Conservation (phyloP, 2,888 invertebrate genomes). For the Brenthis ino region DNA sequence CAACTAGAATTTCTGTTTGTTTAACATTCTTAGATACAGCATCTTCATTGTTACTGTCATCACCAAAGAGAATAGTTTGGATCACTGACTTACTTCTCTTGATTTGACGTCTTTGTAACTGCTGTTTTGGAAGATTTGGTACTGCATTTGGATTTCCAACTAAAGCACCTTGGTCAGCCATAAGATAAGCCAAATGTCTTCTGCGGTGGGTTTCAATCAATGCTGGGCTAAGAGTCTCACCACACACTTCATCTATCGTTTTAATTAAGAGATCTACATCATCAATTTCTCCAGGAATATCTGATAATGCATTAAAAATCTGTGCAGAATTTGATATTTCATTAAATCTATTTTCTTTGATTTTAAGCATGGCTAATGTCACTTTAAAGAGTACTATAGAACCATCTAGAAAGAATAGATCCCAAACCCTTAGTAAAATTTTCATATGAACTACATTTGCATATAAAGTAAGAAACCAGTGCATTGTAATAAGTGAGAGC, state of each 20-base stretch:
- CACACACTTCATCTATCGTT: conserved; percentile 86
- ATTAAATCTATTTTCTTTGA: conserved; percentile 88
- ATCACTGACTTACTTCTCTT: conserved; percentile 95
- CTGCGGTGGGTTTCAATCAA: conserved; percentile 94
- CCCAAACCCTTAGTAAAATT: conserved; percentile 96
- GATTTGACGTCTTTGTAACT: conserved; percentile 92
- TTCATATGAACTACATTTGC: conserved; percentile 98
- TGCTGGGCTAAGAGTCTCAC: conserved; percentile 91
- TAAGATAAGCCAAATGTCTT: conserved; percentile 95
- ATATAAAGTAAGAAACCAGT: conserved; percentile 98
- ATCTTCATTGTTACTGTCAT: conserved; percentile 89
- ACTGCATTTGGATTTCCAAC: conserved; percentile 95
- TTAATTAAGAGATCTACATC: conserved; percentile 94
- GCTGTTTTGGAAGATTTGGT: conserved; percentile 96
- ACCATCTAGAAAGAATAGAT: conserved; percentile 97
- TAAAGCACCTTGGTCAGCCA: conserved; percentile 97
- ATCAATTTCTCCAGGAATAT: conserved; percentile 96
- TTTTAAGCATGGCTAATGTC: conserved; percentile 96
- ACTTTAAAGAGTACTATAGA: conserved; percentile 96
- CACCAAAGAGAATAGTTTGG: conserved; percentile 93
- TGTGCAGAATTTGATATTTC: conserved; percentile 97
- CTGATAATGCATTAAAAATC: conserved; percentile 98
- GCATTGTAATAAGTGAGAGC: conserved; percentile 95
- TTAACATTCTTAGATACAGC: conserved; percentile 97
- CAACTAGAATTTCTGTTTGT: conserved; percentile 99